Evolutionary conservation across 2,113 vertebrate genomes (phyloP).

Genomic region (Gymnorhina tibicen): DNA sequence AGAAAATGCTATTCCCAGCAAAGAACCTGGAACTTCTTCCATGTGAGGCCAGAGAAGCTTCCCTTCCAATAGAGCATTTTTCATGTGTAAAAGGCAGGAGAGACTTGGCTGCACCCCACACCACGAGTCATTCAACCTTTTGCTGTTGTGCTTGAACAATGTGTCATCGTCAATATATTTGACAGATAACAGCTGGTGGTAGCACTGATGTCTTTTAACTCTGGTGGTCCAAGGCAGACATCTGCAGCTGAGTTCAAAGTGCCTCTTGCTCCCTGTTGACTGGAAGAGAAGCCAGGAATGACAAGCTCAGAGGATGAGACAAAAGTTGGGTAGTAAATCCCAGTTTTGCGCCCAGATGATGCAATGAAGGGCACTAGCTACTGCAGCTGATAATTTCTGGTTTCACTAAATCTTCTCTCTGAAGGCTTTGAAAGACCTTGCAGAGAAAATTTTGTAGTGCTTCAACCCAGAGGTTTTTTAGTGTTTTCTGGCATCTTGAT

Average conservation of each 20-base stretch:
- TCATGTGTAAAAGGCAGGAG: background rate
- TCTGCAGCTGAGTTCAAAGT: background rate
- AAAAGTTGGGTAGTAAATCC: background rate
- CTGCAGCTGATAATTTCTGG: background rate
- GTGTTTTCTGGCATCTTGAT: background rate
- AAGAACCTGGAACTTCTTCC: background rate
- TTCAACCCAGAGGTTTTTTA: background rate
- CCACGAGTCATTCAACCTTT: background rate
- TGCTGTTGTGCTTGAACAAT: background rate
- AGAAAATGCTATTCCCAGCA: background rate
- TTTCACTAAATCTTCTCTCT: background rate
- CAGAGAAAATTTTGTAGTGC: background rate
- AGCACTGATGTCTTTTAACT: background rate
- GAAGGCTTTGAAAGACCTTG: background rate
- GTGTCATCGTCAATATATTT: background rate
- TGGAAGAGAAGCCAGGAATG: background rate
- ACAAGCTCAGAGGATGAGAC: background rate
- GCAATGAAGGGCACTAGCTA: background rate
- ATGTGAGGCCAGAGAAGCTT: background rate
- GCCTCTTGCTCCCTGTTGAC: background rate
- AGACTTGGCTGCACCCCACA: background rate
- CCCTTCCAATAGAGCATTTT: background rate
- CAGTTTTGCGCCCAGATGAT: background rate
- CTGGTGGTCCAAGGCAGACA: background rate
- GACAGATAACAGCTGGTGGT: background rate